phyloP scores from a whole-genome alignment of 2,888 invertebrate genomes.

The Cataglyphis livida region DNA sequence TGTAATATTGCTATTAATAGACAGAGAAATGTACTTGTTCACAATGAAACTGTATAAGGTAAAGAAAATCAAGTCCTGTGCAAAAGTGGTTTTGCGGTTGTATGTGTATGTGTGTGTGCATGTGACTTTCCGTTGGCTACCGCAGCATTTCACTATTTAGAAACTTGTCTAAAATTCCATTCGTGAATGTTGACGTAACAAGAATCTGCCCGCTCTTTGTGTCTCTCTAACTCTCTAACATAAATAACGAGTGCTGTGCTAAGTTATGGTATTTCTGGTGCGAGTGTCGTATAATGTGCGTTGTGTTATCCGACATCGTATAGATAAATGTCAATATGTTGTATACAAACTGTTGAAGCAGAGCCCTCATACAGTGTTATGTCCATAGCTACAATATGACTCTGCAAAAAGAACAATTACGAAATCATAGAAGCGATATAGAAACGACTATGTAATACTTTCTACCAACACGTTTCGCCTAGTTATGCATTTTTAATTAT shows the following conservation, averaged over 20 bases:
- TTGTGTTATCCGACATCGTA: slow-evolving; percentile 48
- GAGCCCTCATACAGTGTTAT: slow-evolving; percentile 81
- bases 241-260: slow-evolving; percentile 18
- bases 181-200: not conserved
- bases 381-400: slow-evolving; percentile 80
- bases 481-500: not conserved
- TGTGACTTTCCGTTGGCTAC: slow-evolving; percentile 10
- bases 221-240: not conserved
- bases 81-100: slow-evolving; percentile 23
- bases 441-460: not conserved
- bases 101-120: not conserved
- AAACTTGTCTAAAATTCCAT: slow-evolving; percentile 11
- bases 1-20: not conserved
- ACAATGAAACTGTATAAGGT: slow-evolving; percentile 1
- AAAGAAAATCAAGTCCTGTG: slow-evolving; percentile 20
- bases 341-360: slow-evolving; percentile 82
- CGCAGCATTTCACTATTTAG: slow-evolving; percentile 13
- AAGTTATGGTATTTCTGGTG: slow-evolving; percentile 48
- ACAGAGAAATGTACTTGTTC: not conserved
- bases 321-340: slow-evolving; percentile 62
- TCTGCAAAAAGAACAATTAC: slow-evolving; percentile 77
- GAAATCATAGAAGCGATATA: slow-evolving; percentile 55
- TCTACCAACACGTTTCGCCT: not conserved
- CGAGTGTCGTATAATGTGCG: slow-evolving; percentile 38
- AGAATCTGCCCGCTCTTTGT: not conserved